Conservation (phyloP, 2,888 invertebrate species). For the Loripinus fragilis region DNA sequence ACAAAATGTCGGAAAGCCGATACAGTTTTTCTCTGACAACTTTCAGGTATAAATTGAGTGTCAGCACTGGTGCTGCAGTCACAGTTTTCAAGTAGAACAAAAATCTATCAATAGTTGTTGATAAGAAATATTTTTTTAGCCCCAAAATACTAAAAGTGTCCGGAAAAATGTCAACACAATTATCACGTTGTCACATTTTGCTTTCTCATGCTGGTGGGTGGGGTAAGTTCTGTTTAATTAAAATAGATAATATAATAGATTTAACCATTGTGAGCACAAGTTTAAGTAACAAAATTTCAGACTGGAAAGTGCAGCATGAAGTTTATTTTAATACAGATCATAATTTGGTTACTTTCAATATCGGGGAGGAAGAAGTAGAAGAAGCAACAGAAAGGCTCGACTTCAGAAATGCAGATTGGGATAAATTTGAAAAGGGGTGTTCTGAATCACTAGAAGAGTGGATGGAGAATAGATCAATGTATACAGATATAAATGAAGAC, state of each 20-base stretch:
- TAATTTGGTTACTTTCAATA: conserved; percentile 11
- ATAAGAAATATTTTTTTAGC: too few relatives aligned
- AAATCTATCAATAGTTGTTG: too few relatives aligned
- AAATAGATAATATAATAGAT: too few relatives aligned
- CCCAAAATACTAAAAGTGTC: too few relatives aligned
- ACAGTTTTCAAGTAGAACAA: too few relatives aligned
- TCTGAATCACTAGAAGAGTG: neutral
- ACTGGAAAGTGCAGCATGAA: too few relatives aligned
- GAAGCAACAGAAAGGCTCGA: conserved; percentile 5
- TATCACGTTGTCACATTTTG: neutral
- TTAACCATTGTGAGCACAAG: too few relatives aligned
- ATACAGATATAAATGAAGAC: neutral
- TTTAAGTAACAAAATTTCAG: too few relatives aligned
- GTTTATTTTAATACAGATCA: conserved; percentile 35
- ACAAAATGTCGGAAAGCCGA: conserved; percentile 84
- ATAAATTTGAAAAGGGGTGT: neutral
- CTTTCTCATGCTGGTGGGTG: neutral
- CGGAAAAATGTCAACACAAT: too few relatives aligned
- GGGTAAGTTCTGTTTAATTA: too few relatives aligned
- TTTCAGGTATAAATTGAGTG: conserved; percentile 87
- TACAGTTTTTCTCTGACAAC: conserved; percentile 98
- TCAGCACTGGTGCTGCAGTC: too few relatives aligned
- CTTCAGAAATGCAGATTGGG: conserved; percentile 3
- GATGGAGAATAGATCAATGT: neutral
- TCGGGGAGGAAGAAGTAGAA: neutral